phyloP scores from a whole-genome alignment of 2,797 vertebrate species.

The Stomatorhinus walkeri region DNA sequence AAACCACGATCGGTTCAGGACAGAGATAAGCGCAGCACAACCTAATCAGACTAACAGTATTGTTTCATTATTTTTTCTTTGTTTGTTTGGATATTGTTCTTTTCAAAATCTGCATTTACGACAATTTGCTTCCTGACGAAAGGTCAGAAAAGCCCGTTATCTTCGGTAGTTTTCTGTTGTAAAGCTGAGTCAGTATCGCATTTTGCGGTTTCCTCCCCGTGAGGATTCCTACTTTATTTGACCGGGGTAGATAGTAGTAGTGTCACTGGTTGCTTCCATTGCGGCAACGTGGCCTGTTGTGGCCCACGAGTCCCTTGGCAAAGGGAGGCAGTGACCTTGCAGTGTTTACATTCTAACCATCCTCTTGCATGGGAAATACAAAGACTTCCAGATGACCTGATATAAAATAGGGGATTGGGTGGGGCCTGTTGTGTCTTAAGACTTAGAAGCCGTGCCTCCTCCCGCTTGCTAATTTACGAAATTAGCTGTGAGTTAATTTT shows the following conservation, averaged over 20 bases:
- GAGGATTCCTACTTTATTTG: conserved; percentile 37
- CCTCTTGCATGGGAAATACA: conserved; percentile 50
- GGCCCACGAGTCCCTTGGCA: conserved; percentile 53
- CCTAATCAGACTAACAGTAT: conserved; percentile 29
- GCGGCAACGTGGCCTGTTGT: conserved; percentile 50
- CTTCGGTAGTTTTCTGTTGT: background rate
- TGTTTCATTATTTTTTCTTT: background rate
- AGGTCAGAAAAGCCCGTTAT: conserved; percentile 13
- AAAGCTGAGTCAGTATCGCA: background rate
- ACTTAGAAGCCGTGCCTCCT: conserved; percentile 48
- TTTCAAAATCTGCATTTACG: background rate
- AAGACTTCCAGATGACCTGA: conserved; percentile 60
- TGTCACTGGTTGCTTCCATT: conserved; percentile 44
- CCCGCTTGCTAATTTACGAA: conserved; percentile 56
- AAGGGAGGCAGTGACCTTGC: conserved; percentile 70
- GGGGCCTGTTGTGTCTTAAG: conserved; percentile 18
- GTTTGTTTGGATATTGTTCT: background rate
- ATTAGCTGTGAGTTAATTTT: conserved; percentile 55
- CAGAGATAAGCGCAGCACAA: conserved; percentile 44
- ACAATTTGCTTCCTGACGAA: background rate
- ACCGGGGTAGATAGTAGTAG: conserved; percentile 63
- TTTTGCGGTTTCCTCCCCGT: conserved; percentile 35
- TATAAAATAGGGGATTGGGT: conserved; percentile 37
- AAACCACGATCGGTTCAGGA: conserved; percentile 67
- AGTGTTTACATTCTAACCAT: conserved; percentile 60